Evolutionary conservation across 2,113 vertebrate species (phyloP).

Genomic region (Leptocoma aspasia): DNA sequence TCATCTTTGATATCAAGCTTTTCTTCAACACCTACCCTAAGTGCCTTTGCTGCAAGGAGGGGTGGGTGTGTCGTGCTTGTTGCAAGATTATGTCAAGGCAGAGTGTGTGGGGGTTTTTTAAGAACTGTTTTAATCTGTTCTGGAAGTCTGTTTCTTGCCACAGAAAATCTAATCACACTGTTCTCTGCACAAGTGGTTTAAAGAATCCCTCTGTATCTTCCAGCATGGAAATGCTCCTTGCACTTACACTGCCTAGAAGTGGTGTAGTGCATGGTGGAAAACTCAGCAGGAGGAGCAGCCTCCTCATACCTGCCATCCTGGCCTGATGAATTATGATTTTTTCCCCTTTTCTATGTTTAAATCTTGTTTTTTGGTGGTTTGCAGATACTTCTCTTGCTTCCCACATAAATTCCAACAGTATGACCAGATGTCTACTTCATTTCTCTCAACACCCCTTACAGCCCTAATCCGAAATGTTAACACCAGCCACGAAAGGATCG

Average conservation of each 20-base stretch:
- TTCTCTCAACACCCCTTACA: constrained; percentile 21
- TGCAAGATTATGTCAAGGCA: not conserved
- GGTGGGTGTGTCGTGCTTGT: not conserved
- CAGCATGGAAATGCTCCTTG: not conserved
- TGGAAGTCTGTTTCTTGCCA: not conserved
- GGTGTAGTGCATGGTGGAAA: not conserved
- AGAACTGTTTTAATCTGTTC: not conserved
- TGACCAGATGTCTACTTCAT: constrained; percentile 37
- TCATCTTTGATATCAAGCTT: not conserved
- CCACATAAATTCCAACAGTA: constrained; percentile 47
- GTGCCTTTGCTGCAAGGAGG: not conserved
- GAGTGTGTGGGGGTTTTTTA: not conserved
- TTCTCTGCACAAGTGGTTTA: not conserved
- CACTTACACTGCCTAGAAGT: not conserved
- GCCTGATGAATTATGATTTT: not conserved
- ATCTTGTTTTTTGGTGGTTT: constrained; percentile 8
- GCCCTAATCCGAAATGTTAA: not conserved
- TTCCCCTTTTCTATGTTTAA: not conserved
- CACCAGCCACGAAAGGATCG: not conserved
- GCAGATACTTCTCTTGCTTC: constrained; percentile 2
- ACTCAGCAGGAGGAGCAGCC: not conserved
- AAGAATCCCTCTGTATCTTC: not conserved
- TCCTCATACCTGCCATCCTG: not conserved
- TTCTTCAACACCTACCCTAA: not conserved
- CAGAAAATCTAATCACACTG: not conserved